Evolutionary conservation across 2,888 invertebrate genomes (phyloP).

Genomic region (Ophion ventricosus): DNA sequence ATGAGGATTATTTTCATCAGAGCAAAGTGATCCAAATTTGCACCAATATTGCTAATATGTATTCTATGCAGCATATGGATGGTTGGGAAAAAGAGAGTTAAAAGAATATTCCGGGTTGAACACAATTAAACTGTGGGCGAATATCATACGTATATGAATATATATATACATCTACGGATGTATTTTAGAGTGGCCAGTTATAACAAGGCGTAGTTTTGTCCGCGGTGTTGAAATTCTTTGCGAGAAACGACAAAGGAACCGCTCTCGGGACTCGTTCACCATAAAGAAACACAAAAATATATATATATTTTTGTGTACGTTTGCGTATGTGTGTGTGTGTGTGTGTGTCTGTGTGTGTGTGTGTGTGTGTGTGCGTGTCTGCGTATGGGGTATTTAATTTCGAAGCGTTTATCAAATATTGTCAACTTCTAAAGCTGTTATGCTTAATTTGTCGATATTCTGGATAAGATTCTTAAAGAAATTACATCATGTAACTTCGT

Average conservation of each 20-base stretch:
- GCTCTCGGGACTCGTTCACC: constrained; percentile 58
- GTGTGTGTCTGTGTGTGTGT: constrained; percentile 1
- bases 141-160: constrained; percentile 53
- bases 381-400: constrained; percentile 17
- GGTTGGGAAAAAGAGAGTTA: constrained; percentile 35
- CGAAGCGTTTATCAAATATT: neutral
- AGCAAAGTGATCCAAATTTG: neutral
- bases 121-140: constrained; percentile 31
- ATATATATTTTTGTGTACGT: no score
- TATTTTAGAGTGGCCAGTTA: constrained; percentile 53
- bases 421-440: neutral
- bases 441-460: neutral
- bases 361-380: no score
- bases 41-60: constrained; percentile 11
- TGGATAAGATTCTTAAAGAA: neutral
- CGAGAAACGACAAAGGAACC: constrained; percentile 75
- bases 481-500: no score
- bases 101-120: constrained; percentile 33
- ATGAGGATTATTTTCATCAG: neutral
- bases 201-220: constrained; percentile 68
- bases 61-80: constrained; percentile 19
- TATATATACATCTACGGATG: constrained; percentile 39
- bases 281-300: constrained; percentile 25
- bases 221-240: constrained; percentile 76
- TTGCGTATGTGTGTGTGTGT: no score